phyloP scores from a whole-genome alignment of 2,113 vertebrate genomes.

The Serinus canaria region DNA sequence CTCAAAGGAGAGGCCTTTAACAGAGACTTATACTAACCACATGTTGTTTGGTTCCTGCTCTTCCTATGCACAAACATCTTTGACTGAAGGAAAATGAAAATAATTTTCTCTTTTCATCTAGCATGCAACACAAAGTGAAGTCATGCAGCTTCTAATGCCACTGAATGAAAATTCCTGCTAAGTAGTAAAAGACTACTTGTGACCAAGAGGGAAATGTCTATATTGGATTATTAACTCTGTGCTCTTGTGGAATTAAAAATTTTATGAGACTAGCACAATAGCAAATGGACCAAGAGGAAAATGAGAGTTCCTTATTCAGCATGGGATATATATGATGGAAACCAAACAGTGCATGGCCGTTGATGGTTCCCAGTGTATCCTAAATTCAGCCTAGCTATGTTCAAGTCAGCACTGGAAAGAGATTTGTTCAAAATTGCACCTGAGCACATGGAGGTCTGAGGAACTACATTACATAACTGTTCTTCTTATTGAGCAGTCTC shows the following conservation, averaged over 20 bases:
- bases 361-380: not conserved
- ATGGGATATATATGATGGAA: not conserved
- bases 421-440: not conserved
- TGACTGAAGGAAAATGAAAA: not conserved
- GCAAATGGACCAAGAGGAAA: not conserved
- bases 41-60: not conserved
- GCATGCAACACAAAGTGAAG: not conserved
- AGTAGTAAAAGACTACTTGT: not conserved
- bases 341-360: not conserved
- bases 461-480: not conserved
- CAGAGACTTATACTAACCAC: not conserved
- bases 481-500: fast-evolving
- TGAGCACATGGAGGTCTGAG: not conserved
- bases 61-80: not conserved
- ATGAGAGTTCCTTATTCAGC: not conserved
- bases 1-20: not conserved
- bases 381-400: not conserved
- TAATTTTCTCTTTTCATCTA: not conserved
- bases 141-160: not conserved
- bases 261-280: not conserved
- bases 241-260: not conserved
- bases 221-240: not conserved
- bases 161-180: not conserved
- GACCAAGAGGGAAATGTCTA: not conserved
- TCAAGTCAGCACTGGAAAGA: not conserved